A percentile compares a stretch with the other conserved stretches of the same genome.
Conservation (phyloP, 2,113 vertebrate genomes). For the Oncorhynchus keta region DNA sequence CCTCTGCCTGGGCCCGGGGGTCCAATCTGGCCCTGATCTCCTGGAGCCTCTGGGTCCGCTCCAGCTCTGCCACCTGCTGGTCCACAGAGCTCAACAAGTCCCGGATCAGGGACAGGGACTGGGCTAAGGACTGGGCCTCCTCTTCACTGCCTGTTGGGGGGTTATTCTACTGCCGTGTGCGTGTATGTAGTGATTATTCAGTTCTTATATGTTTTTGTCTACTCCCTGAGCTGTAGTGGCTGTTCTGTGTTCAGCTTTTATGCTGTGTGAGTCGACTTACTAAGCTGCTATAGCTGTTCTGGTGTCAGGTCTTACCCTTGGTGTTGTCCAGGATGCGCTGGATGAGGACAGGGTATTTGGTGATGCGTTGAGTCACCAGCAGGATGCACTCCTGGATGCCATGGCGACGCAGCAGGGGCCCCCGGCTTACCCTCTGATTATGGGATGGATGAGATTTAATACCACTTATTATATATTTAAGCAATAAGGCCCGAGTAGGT, state of each 20-base stretch:
- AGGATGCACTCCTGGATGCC: conserved; percentile 93
- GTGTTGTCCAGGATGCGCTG: conserved; percentile 89
- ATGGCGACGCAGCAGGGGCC: conserved; percentile 83
- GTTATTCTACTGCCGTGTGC: too few species aligned
- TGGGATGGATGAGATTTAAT: background rate
- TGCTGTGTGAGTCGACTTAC: background rate
- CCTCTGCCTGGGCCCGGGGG: conserved; percentile 73
- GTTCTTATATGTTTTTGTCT: background rate
- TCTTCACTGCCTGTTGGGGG: conserved; percentile 78
- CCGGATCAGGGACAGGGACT: conserved; percentile 77
- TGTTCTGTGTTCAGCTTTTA: background rate
- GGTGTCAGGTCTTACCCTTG: conserved; percentile 73
- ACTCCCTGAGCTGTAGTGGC: background rate
- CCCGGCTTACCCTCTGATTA: conserved; percentile 79
- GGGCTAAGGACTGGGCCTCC: conserved; percentile 72
- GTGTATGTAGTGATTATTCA: too few species aligned
- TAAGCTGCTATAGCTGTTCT: conserved; percentile 29
- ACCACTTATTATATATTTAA: background rate
- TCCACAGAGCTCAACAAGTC: conserved; percentile 83
- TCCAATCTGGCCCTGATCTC: conserved; percentile 86
- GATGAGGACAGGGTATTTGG: conserved; percentile 92
- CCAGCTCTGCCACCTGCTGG: conserved; percentile 84
- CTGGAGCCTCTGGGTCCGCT: conserved; percentile 82
- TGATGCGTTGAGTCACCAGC: conserved; percentile 92
- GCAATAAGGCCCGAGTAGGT: too few species aligned